A percentile compares a stretch with the other conserved stretches of the same genome.
phyloP scores from a whole-genome alignment of 2,888 invertebrate genomes.

The Leptinotarsa peninsularis region DNA sequence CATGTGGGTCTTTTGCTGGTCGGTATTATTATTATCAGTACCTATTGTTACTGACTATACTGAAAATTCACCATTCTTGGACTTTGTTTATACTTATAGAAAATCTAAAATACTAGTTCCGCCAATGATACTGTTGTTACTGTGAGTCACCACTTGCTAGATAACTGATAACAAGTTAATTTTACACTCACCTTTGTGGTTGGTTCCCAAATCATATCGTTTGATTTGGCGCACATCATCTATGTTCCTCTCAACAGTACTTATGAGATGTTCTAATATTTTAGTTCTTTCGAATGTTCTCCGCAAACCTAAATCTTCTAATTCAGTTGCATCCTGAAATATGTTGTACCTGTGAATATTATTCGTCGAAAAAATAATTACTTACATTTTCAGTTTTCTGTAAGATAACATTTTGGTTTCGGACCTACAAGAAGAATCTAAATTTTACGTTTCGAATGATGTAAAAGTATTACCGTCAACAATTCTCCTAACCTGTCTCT shows the following conservation, averaged over 20 bases:
- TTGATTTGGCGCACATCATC: constrained; percentile 44
- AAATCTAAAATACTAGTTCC: not conserved
- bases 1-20: too few species aligned
- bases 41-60: too few species aligned
- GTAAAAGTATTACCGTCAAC: constrained; percentile 33
- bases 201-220: constrained; percentile 48
- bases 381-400: constrained; percentile 46
- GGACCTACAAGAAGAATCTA: constrained; percentile 27
- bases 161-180: constrained; percentile 1
- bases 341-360: not conserved
- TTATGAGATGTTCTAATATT: constrained; percentile 68
- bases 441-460: not conserved
- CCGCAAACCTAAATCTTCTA: constrained; percentile 38
- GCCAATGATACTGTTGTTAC: not conserved
- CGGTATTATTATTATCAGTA: too few species aligned
- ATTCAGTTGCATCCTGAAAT: not conserved
- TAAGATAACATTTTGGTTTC: constrained; percentile 36
- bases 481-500: constrained; percentile 56
- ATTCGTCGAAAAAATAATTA: not conserved
- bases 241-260: constrained; percentile 68
- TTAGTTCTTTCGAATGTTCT: constrained; percentile 54
- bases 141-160: not conserved
- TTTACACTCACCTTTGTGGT: constrained; percentile 49
- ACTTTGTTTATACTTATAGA: too few species aligned
- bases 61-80: too few species aligned